Evolutionary conservation across 2,797 vertebrate genomes (phyloP).

Genomic region (Potorous gilbertii): DNA sequence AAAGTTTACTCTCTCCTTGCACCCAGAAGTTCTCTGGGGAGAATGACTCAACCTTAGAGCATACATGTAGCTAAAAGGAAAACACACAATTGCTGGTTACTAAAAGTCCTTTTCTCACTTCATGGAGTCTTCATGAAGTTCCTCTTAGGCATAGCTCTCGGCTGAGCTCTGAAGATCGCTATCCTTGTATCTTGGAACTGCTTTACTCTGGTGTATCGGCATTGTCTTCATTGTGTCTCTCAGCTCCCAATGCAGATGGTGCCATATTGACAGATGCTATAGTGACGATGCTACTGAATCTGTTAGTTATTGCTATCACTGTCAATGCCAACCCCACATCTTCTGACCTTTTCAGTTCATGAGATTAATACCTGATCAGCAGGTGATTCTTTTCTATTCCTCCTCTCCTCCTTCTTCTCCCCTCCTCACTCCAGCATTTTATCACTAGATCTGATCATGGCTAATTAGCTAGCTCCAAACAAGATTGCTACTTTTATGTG

Average conservation of each 20-base stretch:
- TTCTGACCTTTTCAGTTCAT: not conserved
- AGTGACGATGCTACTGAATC: not conserved
- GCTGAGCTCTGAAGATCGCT: not conserved
- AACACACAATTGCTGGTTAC: not conserved
- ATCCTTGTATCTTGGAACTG: not conserved
- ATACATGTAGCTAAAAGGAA: not conserved
- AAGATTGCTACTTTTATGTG: not conserved
- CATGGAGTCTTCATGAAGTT: not conserved
- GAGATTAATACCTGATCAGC: not conserved
- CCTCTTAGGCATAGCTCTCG: not conserved
- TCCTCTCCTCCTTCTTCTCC: too few relatives aligned
- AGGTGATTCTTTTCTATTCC: not conserved
- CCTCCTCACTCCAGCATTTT: not conserved
- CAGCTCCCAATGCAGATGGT: not conserved
- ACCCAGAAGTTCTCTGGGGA: not conserved
- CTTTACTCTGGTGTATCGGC: not conserved
- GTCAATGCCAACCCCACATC: not conserved
- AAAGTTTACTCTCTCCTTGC: not conserved
- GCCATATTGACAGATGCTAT: not conserved
- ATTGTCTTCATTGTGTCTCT: not conserved
- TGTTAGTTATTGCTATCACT: not conserved
- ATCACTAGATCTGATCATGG: not conserved
- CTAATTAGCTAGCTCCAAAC: not conserved
- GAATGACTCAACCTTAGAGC: not conserved
- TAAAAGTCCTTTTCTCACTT: not conserved